Evolutionary conservation across 1,140 invertebrate genomes (phyloP), one percentile per base, ranked within the genome.

Genomic region (Dendrolimus punctatus): DNA sequence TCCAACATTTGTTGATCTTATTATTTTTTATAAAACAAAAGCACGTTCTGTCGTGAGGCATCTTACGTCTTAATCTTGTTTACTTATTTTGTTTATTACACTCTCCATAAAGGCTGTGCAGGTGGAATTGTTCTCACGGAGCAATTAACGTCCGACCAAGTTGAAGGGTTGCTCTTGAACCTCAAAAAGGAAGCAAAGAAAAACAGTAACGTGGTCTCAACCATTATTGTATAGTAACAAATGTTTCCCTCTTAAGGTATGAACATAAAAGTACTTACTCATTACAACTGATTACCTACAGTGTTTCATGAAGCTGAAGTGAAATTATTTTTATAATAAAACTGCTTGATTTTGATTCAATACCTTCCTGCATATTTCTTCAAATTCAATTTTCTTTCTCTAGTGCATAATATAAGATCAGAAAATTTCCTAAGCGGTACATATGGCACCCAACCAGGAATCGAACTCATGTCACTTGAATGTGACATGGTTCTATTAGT

Each of bases 61-160:
- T 60, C 51, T 61, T 66, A 60, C 61, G 56, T 58, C 62, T 67
- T 65, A 62, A 67, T 67, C 46, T 57, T 57, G 45, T 64, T 63
- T 61, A 62, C 60, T 62, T 56, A 51, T 58, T 62, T 58, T 64
- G 55, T 73, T 69, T 64, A 68, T 63, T 61, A 60, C 57, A 51
- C 36, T 63, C 47, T 53, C 54, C 23, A 40, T 62, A 62, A 62
- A 70, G 58, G 58, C 57, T 42, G 52, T 59, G 50, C 77, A 85
- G 77, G 78, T 82, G 81, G 66, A 50, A 46, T 23, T 51, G 48
- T 76, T 82, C 79, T 67, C 81, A 85, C 76, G 70, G 55, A 76
- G 79, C 81, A 80, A 82, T 82, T 85, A 82, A 80, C 74, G 73
- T 70, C 64, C 60, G 64, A 58, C 64, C 65, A 66, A 70, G 62